Percentiles rank a stretch among this genome's conserved stretches.
phyloP scores from a whole-genome alignment of 2,797 vertebrate genomes.

The Pipistrellus pygmaeus region DNA sequence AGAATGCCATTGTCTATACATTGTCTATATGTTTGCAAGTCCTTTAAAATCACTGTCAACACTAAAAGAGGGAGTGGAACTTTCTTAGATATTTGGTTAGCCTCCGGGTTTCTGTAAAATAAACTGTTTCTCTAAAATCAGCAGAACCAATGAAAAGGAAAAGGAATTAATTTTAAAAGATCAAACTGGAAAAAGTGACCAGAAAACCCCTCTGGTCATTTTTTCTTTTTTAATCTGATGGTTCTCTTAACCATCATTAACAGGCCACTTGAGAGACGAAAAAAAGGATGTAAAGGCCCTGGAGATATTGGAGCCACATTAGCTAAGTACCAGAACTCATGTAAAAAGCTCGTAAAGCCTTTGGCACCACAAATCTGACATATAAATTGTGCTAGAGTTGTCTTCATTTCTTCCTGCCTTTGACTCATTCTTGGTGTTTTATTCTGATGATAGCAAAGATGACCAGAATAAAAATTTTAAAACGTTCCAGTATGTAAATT shows the following conservation, averaged over 20 bases:
- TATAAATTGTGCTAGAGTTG: constrained; percentile 25
- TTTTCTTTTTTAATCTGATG: neutral
- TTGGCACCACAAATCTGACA: constrained; percentile 46
- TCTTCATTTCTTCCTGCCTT: constrained; percentile 19
- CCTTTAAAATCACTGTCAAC: constrained; percentile 43
- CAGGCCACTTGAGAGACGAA: constrained; percentile 52
- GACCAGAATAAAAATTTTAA: constrained; percentile 15
- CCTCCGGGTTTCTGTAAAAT: constrained; percentile 53
- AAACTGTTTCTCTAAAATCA: constrained; percentile 66
- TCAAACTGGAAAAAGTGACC: constrained; percentile 75
- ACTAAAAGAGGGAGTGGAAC: neutral
- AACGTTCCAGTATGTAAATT: neutral
- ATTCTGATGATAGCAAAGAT: constrained; percentile 29
- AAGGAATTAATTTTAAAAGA: constrained; percentile 67
- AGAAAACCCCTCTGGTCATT: constrained; percentile 59
- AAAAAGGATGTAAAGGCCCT: constrained; percentile 58
- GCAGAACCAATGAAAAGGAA: constrained; percentile 56
- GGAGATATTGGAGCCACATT: constrained; percentile 60
- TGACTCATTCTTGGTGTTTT: constrained; percentile 42
- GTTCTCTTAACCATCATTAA: constrained; percentile 73
- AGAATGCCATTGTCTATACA: neutral
- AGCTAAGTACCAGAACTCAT: constrained; percentile 56
- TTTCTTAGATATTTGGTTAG: constrained; percentile 37
- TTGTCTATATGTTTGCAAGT: neutral
- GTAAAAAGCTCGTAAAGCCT: constrained; percentile 42